Evolutionary conservation across 2,113 vertebrate species (phyloP), one percentile per base, ranked within the genome.

Genomic region (Ardeotis arabs): DNA sequence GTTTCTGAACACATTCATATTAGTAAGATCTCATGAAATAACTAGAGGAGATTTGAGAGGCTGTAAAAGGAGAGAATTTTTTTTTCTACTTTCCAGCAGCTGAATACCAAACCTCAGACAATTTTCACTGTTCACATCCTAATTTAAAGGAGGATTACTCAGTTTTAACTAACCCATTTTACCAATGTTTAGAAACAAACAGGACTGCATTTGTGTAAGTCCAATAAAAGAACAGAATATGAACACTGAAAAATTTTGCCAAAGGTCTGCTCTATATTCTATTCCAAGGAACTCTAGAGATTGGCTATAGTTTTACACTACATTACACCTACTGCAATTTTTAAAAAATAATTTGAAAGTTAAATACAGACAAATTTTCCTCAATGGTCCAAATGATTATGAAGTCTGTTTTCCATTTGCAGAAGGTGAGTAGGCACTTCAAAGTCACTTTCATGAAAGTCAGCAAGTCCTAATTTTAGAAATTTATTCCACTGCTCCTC

Each of bases 171-270:
- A 86, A 82, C 17, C 58, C 12, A 56, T 85, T 94, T 86, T 81
- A 84, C 83, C 37, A 78, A 35, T 58, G 47, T 80, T 87, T 94
- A 90, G 66, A 77, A 96, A 92, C 67, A 93, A 96, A 53, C n/a
- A 85, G 23, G 78, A 64, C 25, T 80, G 8, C 78, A 89, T 77
- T 92, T 62, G 14, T 78, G 76, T 11, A 14, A 53, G 13, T 25
- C n/a, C 31, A 60, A 56, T 35, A 79, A 85, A 87, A 91, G 22
- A 67, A 12, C 13, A 25, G 56, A 83, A 72, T 60, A 84, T 21
- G 50, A 83, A 74, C 44, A 84, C 29, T 21, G 49, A 84, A 70
- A 94, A 88, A 15, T 64, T 64, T 63, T 77, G 52, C 29, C 50
- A 70, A 75, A 79, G 28, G 14, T 55, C 77, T 94, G 27, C 16